These are phyloP conservation scores for Calameuta idolon DNA, from an alignment of 2,888 invertebrate species.

Conservation along the genomic window DNA sequence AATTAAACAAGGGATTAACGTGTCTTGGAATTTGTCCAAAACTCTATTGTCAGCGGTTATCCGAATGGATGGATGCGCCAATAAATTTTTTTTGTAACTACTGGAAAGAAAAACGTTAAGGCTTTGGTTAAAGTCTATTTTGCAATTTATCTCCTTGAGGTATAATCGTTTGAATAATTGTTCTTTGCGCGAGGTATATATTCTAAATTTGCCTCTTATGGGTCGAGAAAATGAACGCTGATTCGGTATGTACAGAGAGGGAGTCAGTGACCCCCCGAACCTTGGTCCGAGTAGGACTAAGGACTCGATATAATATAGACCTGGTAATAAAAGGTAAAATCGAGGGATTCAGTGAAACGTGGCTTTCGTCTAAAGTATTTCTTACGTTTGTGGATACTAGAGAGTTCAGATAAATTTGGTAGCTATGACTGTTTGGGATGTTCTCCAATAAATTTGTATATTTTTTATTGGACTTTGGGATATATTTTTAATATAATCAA, in stretches of 20 bases:
- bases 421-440: not conserved
- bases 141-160: not conserved
- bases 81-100: not conserved
- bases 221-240: no score
- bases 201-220: no score
- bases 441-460: no score
- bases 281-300: no score
- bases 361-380: no score
- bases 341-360: no score
- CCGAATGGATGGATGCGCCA: conserved; percentile 11
- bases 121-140: not conserved
- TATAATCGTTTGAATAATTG: not conserved
- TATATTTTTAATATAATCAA: not conserved
- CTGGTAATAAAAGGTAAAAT: no score
- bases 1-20: conserved; percentile 10
- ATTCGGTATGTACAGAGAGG: no score
- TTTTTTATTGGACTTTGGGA: not conserved
- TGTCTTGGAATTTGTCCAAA: conserved; percentile 42
- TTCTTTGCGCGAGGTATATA: not conserved
- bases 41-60: conserved; percentile 41
- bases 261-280: no score
- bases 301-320: no score
- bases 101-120: not conserved
- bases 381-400: not conserved
- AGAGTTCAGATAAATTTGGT: not conserved